These are phyloP conservation scores for Labeo calbasu DNA, from an alignment of 2,797 vertebrate genomes.

Conservation along the genomic window DNA sequence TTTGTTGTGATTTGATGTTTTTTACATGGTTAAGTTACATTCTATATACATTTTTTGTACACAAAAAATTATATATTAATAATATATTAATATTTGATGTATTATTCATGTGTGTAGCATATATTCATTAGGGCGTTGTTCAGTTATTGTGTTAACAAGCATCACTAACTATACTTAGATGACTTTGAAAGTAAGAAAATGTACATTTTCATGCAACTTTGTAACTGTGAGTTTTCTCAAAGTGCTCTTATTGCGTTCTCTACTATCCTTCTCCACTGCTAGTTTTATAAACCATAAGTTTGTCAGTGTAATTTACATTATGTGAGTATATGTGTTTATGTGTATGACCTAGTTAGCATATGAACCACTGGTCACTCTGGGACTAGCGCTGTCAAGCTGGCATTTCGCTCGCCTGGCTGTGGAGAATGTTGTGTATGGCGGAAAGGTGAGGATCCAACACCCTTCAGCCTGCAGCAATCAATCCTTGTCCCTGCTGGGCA, in stretches of 20 bases:
- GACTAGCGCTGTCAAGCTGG: constrained; percentile 55
- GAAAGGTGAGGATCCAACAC: constrained; percentile 63
- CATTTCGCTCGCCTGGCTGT: constrained; percentile 69
- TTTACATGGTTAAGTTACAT: not conserved
- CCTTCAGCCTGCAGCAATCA: constrained; percentile 39
- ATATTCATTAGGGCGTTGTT: not conserved
- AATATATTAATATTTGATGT: not conserved
- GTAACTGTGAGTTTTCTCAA: too few relatives aligned
- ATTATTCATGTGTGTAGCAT: not conserved
- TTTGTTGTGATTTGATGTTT: too few relatives aligned
- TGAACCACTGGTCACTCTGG: constrained; percentile 67
- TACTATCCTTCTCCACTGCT: not conserved
- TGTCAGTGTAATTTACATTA: not conserved
- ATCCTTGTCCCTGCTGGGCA: constrained; percentile 60
- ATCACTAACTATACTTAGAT: not conserved
- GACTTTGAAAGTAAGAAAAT: not conserved
- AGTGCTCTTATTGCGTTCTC: not conserved
- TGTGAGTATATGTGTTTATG: constrained; percentile 57
- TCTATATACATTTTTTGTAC: too few relatives aligned
- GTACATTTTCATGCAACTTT: not conserved
- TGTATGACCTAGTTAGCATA: constrained; percentile 60
- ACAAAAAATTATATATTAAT: too few relatives aligned
- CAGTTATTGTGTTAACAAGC: not conserved
- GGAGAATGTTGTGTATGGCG: constrained; percentile 57
- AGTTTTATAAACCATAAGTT: not conserved